These are phyloP conservation scores for Jaculus jaculus DNA, from an alignment of 2,113 vertebrate species.

Conservation along the genomic window DNA sequence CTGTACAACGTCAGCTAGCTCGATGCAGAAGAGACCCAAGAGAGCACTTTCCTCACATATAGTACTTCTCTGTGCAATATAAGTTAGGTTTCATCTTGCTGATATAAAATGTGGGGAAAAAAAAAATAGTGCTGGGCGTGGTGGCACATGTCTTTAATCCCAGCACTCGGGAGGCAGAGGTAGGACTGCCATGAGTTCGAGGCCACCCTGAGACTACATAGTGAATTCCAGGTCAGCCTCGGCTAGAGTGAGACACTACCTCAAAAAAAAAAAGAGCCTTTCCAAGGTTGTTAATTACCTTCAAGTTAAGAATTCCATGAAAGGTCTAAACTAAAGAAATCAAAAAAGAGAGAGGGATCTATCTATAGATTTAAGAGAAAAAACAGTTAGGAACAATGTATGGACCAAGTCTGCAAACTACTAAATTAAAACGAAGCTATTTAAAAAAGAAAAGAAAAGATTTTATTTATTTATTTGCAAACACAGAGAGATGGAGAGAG, in stretches of 20 bases:
- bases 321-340: conserved; percentile 31
- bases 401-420: not conserved
- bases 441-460: too few species aligned
- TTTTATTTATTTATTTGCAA: too few species aligned
- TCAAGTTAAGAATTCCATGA: conserved; percentile 18
- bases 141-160: too few species aligned
- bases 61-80: not conserved
- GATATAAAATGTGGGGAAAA: not conserved
- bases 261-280: not conserved
- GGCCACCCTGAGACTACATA: too few species aligned
- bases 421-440: not conserved
- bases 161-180: too few species aligned
- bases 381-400: not conserved
- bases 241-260: too few species aligned
- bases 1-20: not conserved
- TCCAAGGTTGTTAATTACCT: not conserved
- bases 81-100: not conserved
- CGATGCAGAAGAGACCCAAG: not conserved
- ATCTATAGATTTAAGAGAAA: not conserved
- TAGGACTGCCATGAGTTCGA: too few species aligned
- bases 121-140: not conserved
- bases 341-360: not conserved
- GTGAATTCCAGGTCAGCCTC: too few species aligned
- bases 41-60: conserved; percentile 10
- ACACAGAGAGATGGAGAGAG: too few species aligned